phyloP scores from a whole-genome alignment of 2,113 vertebrate genomes.

The Nibea albiflora region DNA sequence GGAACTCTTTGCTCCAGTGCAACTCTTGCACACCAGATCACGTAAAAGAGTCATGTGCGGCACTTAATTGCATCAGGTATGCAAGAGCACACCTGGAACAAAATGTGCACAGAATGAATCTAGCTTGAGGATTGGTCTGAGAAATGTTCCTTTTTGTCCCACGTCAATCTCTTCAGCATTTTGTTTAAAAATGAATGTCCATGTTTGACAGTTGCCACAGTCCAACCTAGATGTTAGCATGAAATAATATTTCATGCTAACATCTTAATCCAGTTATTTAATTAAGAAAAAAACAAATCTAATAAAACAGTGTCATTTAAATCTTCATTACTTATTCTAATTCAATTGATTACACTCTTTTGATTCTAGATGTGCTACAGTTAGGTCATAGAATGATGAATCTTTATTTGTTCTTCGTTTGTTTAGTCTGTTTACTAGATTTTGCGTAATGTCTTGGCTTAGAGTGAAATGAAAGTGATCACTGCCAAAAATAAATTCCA shows the following conservation, averaged over 20 bases:
- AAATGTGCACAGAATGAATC: not conserved
- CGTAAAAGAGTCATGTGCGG: not conserved
- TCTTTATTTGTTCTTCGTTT: not conserved
- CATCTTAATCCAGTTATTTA: not conserved
- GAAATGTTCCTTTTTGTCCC: not conserved
- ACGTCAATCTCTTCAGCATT: not conserved
- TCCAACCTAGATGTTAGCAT: too few species aligned
- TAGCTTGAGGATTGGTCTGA: not conserved
- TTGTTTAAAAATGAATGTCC: not conserved
- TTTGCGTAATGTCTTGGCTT: slow-evolving; percentile 10
- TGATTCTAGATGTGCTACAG: not conserved
- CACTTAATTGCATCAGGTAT: not conserved
- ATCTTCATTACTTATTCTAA: not conserved
- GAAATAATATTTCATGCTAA: not conserved
- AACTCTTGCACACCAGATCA: not conserved
- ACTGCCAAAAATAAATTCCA: slow-evolving; percentile 19
- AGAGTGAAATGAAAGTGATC: not conserved
- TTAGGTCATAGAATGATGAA: not conserved
- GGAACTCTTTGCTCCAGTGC: slow-evolving; percentile 15
- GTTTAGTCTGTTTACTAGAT: not conserved
- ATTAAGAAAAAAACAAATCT: not conserved
- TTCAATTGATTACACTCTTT: not conserved
- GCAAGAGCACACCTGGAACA: not conserved
- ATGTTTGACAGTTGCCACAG: too few species aligned
- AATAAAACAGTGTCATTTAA: slow-evolving; percentile 4